Evolutionary conservation across 2,888 invertebrate genomes (phyloP).

Genomic region (Copidosoma aretas): DNA sequence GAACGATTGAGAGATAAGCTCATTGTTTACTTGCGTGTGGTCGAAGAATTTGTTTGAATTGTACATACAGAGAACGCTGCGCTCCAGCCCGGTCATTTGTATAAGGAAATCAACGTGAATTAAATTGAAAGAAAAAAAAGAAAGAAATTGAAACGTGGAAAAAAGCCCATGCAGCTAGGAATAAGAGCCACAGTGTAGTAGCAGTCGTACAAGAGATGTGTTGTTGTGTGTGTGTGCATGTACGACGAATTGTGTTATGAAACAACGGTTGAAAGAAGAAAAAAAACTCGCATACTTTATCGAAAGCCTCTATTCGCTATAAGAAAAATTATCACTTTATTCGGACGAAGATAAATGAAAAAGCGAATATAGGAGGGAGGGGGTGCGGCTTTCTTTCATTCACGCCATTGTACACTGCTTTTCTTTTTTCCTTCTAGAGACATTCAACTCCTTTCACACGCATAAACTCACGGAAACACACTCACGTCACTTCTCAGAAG

Average conservation of each 20-base stretch:
- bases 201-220: no score
- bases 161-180: slow-evolving; percentile 25
- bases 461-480: slow-evolving; percentile 1
- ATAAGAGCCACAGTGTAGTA: slow-evolving; percentile 9
- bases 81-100: slow-evolving; percentile 29
- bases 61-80: slow-evolving; percentile 40
- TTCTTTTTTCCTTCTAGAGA: slow-evolving; percentile 5
- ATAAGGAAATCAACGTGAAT: slow-evolving; percentile 17
- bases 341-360: slow-evolving; percentile 16
- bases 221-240: slow-evolving; percentile 21
- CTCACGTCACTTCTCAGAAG: slow-evolving; percentile 12
- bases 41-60: slow-evolving; percentile 39
- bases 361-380: background rate
- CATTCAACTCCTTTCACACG: slow-evolving; percentile 11
- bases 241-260: slow-evolving; percentile 24
- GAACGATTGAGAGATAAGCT: slow-evolving; percentile 23
- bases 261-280: slow-evolving; percentile 23
- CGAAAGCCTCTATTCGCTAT: slow-evolving; percentile 1
- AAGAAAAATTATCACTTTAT: background rate
- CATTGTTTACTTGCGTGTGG: slow-evolving; percentile 35
- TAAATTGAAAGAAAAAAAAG: slow-evolving; percentile 21
- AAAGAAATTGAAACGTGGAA: slow-evolving; percentile 33
- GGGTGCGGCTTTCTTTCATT: slow-evolving; percentile 14
- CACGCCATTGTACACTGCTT: slow-evolving; percentile 18
- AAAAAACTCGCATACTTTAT: slow-evolving; percentile 14